Base-by-base conservation (phyloP, 2,797 vertebrate species). In the Saxicola maurus region DNA sequence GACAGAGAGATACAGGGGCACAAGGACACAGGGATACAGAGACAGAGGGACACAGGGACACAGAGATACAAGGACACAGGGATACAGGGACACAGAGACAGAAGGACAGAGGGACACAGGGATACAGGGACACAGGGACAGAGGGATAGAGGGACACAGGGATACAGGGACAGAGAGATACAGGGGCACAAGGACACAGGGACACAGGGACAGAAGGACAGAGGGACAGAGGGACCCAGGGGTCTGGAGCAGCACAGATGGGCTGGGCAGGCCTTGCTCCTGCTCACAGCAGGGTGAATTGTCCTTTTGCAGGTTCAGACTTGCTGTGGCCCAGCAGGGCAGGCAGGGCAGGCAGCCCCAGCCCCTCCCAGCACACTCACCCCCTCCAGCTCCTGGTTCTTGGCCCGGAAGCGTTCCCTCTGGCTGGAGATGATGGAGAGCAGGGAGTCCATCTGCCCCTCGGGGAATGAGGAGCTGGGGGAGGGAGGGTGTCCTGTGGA, bases 401-500 rank as follows among this genome's bases (percentile, higher is more conserved):
- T 98, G 82, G 98, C 97, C 24, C 99, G 98, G 96, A 99, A 99
- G 65, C 99, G 97, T 92, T 99, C 99, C 93, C 99, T 97, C 95
- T 99, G 99, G 97, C 99, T 99, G 95, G 98, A 99, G 97, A 99
- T 99, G 97, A 99, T 99, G 95, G 98, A 98, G 45, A 99, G 98
- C 59, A 99, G 98, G 0, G 99, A 99, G 95, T 99, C 99, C 96
- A 99, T 98, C 96, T 99, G 99, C 65, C 97, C 98, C 94, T 98
- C 98, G 0, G 99, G 98, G 71, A 99, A 96, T 3, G 98, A 92
- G 10, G 94, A 18, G 17, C 97, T 94, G 62, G 97, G 74, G 25
- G 93, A 76, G 0, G 94, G 23, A 0, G 92, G 48, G 43, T 95
- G 94, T 78, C 97, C 98, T 98, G 93, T 1, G 12, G 85, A 37